Percentiles rank a stretch among this genome's conserved stretches.
Conservation (phyloP, 1,140 invertebrate species). For the Whitmania pigra region DNA sequence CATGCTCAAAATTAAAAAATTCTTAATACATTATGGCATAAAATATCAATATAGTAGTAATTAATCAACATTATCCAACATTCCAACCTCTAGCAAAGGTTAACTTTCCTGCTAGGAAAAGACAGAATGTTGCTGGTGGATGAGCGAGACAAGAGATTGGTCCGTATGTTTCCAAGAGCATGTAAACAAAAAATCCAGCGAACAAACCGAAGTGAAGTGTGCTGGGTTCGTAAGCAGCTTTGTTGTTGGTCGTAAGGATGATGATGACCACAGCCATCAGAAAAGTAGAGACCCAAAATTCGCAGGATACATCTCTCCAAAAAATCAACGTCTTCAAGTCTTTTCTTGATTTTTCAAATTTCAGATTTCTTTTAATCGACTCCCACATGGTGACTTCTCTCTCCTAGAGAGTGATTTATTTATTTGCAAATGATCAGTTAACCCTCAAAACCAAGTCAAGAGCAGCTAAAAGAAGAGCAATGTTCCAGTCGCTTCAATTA, state of each 20-base stretch:
- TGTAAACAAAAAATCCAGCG: constrained; percentile 6
- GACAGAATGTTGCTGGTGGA: background rate
- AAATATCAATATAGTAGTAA: background rate
- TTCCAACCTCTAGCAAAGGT: constrained; percentile 4
- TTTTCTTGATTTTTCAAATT: background rate
- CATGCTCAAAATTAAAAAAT: no score
- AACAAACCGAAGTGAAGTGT: constrained; percentile 12
- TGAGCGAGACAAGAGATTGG: background rate
- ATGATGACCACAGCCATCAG: constrained; percentile 13
- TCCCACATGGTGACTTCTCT: background rate
- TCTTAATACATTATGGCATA: background rate
- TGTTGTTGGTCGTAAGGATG: constrained; percentile 2
- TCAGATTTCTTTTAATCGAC: background rate
- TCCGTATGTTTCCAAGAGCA: constrained; percentile 1
- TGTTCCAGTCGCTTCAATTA: no score
- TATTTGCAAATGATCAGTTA: no score
- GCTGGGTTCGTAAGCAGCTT: background rate
- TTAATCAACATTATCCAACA: background rate
- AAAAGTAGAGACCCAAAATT: constrained; percentile 7
- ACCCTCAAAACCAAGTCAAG: no score
- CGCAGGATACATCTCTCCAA: constrained; percentile 4
- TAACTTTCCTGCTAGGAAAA: background rate
- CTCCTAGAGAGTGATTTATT: no score
- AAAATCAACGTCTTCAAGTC: background rate
- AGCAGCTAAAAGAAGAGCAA: no score